These are phyloP conservation scores for Numenius phaeopus DNA, from an alignment of 2,797 vertebrate genomes.

Conservation along the genomic window DNA sequence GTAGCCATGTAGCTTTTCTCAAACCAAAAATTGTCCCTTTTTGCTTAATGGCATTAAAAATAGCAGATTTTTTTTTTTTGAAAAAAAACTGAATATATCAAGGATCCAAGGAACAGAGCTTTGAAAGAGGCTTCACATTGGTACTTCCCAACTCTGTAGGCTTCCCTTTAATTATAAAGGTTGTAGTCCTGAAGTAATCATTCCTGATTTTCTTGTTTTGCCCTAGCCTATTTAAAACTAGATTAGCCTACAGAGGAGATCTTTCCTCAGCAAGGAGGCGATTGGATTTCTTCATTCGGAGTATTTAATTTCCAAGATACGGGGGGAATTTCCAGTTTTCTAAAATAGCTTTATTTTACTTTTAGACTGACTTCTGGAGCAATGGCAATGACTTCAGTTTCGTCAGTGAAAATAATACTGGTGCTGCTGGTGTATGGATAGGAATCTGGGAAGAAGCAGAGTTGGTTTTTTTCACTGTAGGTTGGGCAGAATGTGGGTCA, in stretches of 20 bases:
- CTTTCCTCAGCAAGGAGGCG: background rate
- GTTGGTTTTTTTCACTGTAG: background rate
- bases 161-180: conserved; percentile 51
- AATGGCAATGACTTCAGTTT: background rate
- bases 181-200: conserved; percentile 18
- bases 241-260: conserved; percentile 5
- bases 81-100: background rate
- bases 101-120: background rate
- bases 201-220: conserved; percentile 71
- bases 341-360: background rate
- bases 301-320: background rate
- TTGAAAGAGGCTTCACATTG: background rate
- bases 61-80: background rate
- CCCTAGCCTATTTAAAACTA: background rate
- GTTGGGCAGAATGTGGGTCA: background rate
- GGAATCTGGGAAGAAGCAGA: background rate
- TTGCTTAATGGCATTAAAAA: background rate
- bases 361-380: background rate
- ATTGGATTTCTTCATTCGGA: background rate
- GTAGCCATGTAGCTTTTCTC: background rate
- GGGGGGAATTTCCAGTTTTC: background rate
- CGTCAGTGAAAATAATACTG: background rate
- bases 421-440: background rate
- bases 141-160: conserved; percentile 18
- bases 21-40: background rate